Evolutionary conservation across 2,797 vertebrate genomes (phyloP), one percentile per base, ranked within the genome.

Genomic region (Helarctos malayanus): DNA sequence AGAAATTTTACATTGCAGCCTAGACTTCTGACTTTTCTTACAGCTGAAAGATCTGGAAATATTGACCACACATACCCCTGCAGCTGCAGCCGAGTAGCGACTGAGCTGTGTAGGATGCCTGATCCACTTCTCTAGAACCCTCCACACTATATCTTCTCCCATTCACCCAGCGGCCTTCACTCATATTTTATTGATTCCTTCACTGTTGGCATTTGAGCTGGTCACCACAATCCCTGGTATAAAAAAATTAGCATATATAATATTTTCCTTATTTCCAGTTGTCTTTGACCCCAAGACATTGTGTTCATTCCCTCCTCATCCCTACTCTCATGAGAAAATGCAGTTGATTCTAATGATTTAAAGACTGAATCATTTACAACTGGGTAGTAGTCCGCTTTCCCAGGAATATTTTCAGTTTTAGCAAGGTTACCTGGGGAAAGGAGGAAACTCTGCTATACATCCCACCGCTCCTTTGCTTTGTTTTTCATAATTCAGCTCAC

Each of bases 351-450:
- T 63, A 86, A 5, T 57, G 61, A 85, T 73, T 84, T 82, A 82
- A 86, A 41, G 12, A 91, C 29, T 57, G 56, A 90, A 75, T 57
- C 75, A 71, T 49, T 96, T 91, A 91, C 7, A 82, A 57, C 21
- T 4, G 4, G 49, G 68, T 68, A 73, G 41, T 52, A 68, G 47
- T 54, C 49, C 49, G 27, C 49, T 68, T 2, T 86, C 32, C 41
- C 52, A 95, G 56, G 89, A 69, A 63, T 63, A 63, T 47, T 79
- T 61, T 35, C 45, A 80, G 54, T 94, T 91, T 81, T 49, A 94
- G 59, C 59, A 61, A 89, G 21, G 38, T n/a, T 27, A 52, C 15
- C 5, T 91, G 18, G 18, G 69, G 41, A 93, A 80, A 73, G 57
- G n/a, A 49, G 4, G 63, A 49, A 11, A 65, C 47, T 89, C 14